Evolutionary conservation across 2,888 invertebrate genomes (phyloP).

Genomic region (Protonemura montana): DNA sequence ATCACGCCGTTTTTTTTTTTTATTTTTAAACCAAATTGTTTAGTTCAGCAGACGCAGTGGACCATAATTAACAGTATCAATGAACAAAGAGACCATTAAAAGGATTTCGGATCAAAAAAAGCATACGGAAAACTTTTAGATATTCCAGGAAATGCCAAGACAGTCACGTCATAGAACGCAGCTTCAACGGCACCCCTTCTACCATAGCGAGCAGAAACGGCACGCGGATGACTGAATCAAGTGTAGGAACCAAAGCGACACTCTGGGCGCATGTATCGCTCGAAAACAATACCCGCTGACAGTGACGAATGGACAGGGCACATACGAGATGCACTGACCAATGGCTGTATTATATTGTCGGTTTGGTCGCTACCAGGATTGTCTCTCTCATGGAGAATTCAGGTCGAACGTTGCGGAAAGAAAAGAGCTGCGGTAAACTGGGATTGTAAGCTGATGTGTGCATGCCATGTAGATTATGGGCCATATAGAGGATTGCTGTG

Average conservation of each 20-base stretch:
- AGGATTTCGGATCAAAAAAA: too few species aligned
- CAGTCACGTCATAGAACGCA: too few species aligned
- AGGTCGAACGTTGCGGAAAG: not conserved
- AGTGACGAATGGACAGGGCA: constrained; percentile 30
- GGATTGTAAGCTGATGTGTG: constrained; percentile 20
- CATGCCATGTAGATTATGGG: not conserved
- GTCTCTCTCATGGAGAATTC: not conserved
- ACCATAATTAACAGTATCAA: too few species aligned
- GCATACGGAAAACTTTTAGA: too few species aligned
- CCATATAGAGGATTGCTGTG: not conserved
- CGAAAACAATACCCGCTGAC: constrained; percentile 28
- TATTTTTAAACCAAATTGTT: too few species aligned
- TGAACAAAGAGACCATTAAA: too few species aligned
- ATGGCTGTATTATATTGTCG: not conserved
- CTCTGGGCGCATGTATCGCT: not conserved
- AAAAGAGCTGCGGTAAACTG: not conserved
- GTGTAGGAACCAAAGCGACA: not conserved
- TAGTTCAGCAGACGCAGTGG: too few species aligned
- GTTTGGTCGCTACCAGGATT: not conserved
- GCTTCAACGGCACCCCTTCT: too few species aligned
- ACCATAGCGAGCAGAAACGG: too few species aligned
- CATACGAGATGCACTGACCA: not conserved
- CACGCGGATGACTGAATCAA: constrained; percentile 12
- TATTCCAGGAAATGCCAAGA: too few species aligned
- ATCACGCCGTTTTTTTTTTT: too few species aligned